Base-by-base conservation (phyloP, 2,797 vertebrate genomes). In the Nyctibius grandis region DNA sequence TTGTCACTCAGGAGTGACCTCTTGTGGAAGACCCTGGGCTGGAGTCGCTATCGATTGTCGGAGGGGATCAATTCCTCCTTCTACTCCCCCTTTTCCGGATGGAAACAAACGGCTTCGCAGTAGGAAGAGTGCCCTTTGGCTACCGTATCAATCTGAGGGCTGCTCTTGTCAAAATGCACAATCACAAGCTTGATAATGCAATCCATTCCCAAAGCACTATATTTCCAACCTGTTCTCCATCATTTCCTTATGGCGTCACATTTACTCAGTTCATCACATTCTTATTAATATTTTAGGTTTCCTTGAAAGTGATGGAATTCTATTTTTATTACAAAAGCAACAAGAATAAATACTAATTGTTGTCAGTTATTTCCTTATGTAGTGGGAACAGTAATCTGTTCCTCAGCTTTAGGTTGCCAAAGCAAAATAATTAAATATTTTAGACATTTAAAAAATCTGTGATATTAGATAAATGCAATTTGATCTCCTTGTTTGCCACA, bases 301-400 rank as follows among this genome's bases (percentile, higher is more conserved):
- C 94, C 95, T 93, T 97, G 96, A 97, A 96, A 97, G 95, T 97
- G 96, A 97, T 96, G 95, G 94, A 97, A 96, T 95, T 96, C 96
- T 97, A 96, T 96, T 97, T 97, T 97, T 97, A 97, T 96, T 96
- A 94, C 96, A 96, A 97, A 97, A 94, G 91, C 88, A 97, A 96
- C 95, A 96, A 95, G 95, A 97, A 97, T 97, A 96, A 95, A 97
- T 97, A 96, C 91, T 96, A 97, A 97, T 95, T 96, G 95, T 97
- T 94, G 92, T 94, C 96, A 96, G 92, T 94, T 97, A 83, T 96
- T 97, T 97, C 91, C 95, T 94, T 95, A 96, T 96, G 94, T 92
- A 95, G 95, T 93, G 95, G 95, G 88, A 96, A 95, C 96, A 95
- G 90, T 97, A 95, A 97, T 96, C 91, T 97, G 96, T 95, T 95